A percentile compares a stretch with the other conserved stretches of the same genome.
Evolutionary conservation across 2,113 vertebrate species (phyloP).

Genomic region (Rhegmatorhina hoffmannsi): DNA sequence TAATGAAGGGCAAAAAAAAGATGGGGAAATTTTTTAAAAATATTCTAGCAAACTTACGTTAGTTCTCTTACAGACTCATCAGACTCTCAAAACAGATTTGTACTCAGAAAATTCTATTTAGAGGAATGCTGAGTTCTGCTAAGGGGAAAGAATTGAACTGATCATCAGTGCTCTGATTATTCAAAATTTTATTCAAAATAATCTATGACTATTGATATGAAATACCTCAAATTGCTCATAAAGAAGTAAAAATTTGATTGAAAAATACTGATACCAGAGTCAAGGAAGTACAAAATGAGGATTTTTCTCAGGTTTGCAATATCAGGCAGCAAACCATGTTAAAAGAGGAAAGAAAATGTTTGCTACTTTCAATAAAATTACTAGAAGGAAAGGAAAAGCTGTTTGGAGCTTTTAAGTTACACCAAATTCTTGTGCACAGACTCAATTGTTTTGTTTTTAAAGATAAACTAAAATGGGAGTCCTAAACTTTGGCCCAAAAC

Average conservation of each 20-base stretch:
- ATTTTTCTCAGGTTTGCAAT: background rate
- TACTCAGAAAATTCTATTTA: background rate
- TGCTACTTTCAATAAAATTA: background rate
- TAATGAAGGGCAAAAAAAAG: background rate
- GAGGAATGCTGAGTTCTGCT: conserved; percentile 19
- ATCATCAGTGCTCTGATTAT: background rate
- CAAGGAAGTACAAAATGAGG: background rate
- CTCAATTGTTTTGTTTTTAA: background rate
- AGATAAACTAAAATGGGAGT: background rate
- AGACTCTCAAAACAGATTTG: conserved; percentile 6
- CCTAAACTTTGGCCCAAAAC: background rate
- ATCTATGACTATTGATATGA: background rate
- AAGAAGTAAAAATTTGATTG: background rate
- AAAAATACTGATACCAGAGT: background rate
- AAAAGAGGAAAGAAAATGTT: background rate
- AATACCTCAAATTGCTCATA: background rate
- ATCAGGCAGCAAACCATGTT: background rate
- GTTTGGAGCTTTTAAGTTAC: background rate
- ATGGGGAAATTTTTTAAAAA: background rate
- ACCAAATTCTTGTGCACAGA: background rate
- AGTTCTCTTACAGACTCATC: conserved; percentile 3
- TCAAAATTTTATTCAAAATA: conserved; percentile 7
- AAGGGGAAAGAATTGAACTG: background rate
- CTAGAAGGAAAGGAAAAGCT: background rate
- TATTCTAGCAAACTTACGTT: background rate